Evolutionary conservation across 2,888 invertebrate species (phyloP).

Genomic region (Ceraclea dissimilis): DNA sequence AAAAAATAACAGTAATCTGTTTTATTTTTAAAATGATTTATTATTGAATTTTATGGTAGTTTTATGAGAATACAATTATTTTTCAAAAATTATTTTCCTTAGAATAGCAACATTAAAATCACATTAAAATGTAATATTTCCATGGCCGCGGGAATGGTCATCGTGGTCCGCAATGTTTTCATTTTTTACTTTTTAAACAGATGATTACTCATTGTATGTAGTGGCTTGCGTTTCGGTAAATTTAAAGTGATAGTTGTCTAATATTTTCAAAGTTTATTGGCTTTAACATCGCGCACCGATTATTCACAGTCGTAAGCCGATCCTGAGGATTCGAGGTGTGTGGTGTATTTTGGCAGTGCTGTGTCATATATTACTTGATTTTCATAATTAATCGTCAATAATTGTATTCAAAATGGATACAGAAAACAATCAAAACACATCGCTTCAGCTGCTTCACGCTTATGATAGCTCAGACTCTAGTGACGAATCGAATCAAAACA

Average conservation of each 20-base stretch:
- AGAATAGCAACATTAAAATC: too few relatives aligned
- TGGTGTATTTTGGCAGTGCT: background rate
- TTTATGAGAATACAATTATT: too few relatives aligned
- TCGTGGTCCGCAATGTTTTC: background rate
- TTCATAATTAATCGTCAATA: background rate
- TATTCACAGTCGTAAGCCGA: too few relatives aligned
- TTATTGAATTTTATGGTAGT: too few relatives aligned
- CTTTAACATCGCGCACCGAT: too few relatives aligned
- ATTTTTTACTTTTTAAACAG: background rate
- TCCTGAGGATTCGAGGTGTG: background rate
- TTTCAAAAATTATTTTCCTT: too few relatives aligned
- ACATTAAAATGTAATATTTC: background rate
- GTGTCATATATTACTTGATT: background rate
- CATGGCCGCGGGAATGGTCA: constrained; percentile 2
- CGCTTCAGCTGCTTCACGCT: constrained; percentile 15
- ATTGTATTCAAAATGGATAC: background rate
- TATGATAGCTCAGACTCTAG: constrained; percentile 12
- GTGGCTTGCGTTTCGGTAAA: too few relatives aligned
- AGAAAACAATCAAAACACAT: constrained; percentile 6
- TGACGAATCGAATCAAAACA: background rate
- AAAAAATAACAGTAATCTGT: too few relatives aligned
- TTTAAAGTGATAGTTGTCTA: too few relatives aligned
- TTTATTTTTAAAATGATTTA: too few relatives aligned
- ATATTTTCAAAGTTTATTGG: too few relatives aligned
- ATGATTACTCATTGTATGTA: too few relatives aligned